These are phyloP conservation scores for Chrosomus eos DNA, from an alignment of 2,797 vertebrate genomes.

Conservation along the genomic window DNA sequence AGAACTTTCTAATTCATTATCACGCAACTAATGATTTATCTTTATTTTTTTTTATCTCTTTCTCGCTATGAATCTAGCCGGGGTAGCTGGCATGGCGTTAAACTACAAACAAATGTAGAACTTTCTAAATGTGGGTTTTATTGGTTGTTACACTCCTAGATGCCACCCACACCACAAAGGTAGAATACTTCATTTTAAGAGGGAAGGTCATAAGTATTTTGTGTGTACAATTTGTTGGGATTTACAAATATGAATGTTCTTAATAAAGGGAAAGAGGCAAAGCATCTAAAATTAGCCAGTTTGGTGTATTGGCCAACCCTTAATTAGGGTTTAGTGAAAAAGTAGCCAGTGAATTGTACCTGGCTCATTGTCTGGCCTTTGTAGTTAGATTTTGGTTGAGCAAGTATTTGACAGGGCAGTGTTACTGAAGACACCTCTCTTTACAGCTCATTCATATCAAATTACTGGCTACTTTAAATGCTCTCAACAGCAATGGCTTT, in stretches of 20 bases:
- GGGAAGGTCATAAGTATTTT: background rate
- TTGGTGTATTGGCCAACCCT: conserved; percentile 2
- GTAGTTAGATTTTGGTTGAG: background rate
- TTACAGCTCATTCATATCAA: background rate
- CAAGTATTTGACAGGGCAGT: background rate
- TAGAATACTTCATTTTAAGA: background rate
- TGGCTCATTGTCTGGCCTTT: background rate
- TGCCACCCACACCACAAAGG: background rate
- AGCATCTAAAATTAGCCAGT: background rate
- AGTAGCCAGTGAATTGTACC: background rate
- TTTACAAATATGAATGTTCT: background rate
- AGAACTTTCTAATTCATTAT: background rate
- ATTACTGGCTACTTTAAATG: background rate
- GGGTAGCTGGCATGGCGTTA: too few relatives aligned
- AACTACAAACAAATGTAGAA: background rate
- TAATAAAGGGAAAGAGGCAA: background rate
- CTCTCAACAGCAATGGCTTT: background rate
- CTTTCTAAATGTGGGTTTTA: background rate
- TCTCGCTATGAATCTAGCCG: too few relatives aligned
- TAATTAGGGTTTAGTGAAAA: background rate
- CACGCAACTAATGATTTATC: too few relatives aligned
- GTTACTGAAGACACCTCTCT: background rate
- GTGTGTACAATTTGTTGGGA: background rate
- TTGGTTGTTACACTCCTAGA: background rate
- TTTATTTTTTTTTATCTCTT: too few relatives aligned